phyloP scores from a whole-genome alignment of 2,797 vertebrate genomes.

The Arremon brunneinucha region DNA sequence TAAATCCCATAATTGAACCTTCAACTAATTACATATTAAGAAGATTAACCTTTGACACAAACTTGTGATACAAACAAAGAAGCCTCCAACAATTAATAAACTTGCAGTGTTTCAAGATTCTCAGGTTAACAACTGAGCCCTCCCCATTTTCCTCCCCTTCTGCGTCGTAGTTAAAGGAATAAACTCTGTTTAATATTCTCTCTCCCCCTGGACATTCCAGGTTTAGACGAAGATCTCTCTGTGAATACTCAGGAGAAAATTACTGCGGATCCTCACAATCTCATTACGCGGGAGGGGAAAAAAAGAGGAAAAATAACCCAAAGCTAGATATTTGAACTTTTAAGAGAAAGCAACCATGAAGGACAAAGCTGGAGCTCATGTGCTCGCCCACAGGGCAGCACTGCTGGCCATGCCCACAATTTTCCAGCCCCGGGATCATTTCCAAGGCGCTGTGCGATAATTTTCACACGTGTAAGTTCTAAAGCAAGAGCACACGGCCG shows the following conservation, averaged over 20 bases:
- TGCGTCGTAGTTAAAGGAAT: neutral
- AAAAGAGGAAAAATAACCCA: neutral
- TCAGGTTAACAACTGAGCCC: neutral
- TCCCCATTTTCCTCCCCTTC: neutral
- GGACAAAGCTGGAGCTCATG: neutral
- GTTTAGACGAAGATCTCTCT: neutral
- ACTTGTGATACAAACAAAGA: slow-evolving; percentile 52
- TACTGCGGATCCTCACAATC: neutral
- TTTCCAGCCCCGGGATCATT: neutral
- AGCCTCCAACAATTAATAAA: slow-evolving; percentile 38
- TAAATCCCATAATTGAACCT: slow-evolving; percentile 55
- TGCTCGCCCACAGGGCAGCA: neutral
- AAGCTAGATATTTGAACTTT: neutral
- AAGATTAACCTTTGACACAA: slow-evolving; percentile 57
- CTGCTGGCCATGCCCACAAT: neutral
- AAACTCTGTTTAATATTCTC: neutral
- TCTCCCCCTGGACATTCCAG: neutral
- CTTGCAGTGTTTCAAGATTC: neutral
- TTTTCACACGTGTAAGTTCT: neutral
- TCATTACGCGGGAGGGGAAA: accelerated
- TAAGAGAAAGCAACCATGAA: neutral
- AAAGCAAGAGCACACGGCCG: neutral
- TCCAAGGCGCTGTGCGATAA: neutral
- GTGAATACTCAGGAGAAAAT: neutral
- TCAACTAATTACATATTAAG: slow-evolving; percentile 50